Percentiles rank a stretch among this genome's conserved stretches.
Conservation (phyloP, 2,113 vertebrate species). For the Chaetorhynchus papuensis region DNA sequence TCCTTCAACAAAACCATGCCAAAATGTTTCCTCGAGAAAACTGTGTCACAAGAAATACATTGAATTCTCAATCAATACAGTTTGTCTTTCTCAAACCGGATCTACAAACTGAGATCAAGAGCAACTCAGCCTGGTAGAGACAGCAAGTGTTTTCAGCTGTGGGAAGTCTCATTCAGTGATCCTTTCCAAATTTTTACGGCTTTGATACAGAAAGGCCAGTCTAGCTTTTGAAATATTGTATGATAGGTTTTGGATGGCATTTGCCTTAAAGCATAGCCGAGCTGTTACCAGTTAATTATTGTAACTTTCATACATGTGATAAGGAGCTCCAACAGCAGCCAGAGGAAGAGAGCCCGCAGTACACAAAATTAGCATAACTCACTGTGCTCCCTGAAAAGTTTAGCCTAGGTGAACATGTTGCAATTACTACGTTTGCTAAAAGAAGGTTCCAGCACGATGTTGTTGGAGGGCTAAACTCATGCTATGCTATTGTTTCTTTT, state of each 20-base stretch:
- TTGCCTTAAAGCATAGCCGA: slow-evolving; percentile 73
- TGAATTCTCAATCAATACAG: slow-evolving; percentile 25
- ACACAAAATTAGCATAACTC: slow-evolving; percentile 69
- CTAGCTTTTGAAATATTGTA: slow-evolving; percentile 62
- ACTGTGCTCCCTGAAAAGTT: slow-evolving; percentile 69
- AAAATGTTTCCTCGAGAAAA: slow-evolving; percentile 4
- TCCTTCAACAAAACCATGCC: slow-evolving; percentile 15
- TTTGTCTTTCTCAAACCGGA: slow-evolving; percentile 24
- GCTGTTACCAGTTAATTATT: slow-evolving; percentile 76
- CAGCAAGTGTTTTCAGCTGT: slow-evolving; percentile 67
- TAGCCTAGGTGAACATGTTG: slow-evolving; percentile 66
- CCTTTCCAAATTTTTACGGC: slow-evolving; percentile 58
- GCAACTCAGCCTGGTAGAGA: slow-evolving; percentile 60
- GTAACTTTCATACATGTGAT: slow-evolving; percentile 71
- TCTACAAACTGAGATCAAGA: slow-evolving; percentile 49
- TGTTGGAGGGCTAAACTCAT: slow-evolving; percentile 69
- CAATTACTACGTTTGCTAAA: slow-evolving; percentile 67
- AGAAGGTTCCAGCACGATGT: slow-evolving; percentile 57
- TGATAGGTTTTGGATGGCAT: slow-evolving; percentile 68
- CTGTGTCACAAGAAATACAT: slow-evolving; percentile 1
- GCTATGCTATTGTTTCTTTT: slow-evolving; percentile 71
- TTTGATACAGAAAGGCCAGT: slow-evolving; percentile 48
- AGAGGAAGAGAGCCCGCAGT: slow-evolving; percentile 62
- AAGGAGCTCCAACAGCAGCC: slow-evolving; percentile 59
- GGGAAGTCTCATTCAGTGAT: slow-evolving; percentile 67